Conservation (phyloP, 2,888 invertebrate genomes). For the Agriopis leucophaearia region DNA sequence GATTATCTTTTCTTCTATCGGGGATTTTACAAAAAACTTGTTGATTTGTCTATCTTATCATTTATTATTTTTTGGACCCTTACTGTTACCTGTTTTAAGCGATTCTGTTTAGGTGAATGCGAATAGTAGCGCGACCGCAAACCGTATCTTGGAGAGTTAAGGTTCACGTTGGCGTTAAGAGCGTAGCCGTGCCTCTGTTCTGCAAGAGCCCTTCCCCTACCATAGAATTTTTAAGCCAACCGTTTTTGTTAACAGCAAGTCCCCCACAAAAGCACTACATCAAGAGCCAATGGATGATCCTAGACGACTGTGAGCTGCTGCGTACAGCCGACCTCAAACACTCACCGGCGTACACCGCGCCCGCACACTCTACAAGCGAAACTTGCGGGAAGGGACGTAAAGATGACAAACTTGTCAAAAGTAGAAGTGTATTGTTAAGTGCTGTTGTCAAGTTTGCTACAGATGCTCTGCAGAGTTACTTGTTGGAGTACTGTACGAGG, state of each 20-base stretch:
- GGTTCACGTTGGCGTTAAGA: too few relatives aligned
- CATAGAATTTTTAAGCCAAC: not conserved
- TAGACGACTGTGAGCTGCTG: slow-evolving; percentile 64
- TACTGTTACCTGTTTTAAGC: too few relatives aligned
- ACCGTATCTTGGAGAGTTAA: too few relatives aligned
- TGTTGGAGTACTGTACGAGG: slow-evolving; percentile 81
- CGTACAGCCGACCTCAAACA: slow-evolving; percentile 47
- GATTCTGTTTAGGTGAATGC: too few relatives aligned
- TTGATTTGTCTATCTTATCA: too few relatives aligned
- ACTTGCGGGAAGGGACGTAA: slow-evolving; percentile 32
- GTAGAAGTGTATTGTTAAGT: slow-evolving; percentile 69
- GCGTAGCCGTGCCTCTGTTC: too few relatives aligned
- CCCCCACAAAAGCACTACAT: slow-evolving; percentile 69
- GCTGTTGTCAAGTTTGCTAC: slow-evolving; percentile 78
- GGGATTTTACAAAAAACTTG: too few relatives aligned
- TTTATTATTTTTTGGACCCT: too few relatives aligned
- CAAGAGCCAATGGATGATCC: slow-evolving; percentile 70
- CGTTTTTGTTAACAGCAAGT: slow-evolving; percentile 53
- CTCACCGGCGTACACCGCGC: slow-evolving; percentile 19
- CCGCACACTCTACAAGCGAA: slow-evolving; percentile 4
- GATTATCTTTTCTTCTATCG: too few relatives aligned
- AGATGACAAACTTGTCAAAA: slow-evolving; percentile 63
- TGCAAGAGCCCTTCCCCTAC: not conserved
- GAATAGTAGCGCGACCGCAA: too few relatives aligned
- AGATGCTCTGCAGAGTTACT: slow-evolving; percentile 77